These are phyloP conservation scores for Zaprionus ghesquierei DNA, from an alignment of 1,140 invertebrate genomes.

Conservation along the genomic window DNA sequence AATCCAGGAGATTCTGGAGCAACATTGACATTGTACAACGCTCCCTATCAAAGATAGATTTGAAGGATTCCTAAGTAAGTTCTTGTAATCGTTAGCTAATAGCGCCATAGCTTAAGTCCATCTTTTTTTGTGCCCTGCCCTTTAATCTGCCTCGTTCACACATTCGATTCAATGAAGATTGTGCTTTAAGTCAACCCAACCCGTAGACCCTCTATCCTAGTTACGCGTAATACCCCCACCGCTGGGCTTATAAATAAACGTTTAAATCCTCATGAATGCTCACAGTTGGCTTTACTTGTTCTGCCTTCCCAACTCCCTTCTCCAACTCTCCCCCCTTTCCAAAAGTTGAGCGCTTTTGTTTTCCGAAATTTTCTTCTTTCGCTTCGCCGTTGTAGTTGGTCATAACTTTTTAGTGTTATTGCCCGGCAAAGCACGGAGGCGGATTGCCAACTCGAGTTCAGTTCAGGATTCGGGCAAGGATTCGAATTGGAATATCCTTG, in stretches of 20 bases:
- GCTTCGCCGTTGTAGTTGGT: slow-evolving; percentile 32
- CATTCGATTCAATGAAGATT: slow-evolving; percentile 72
- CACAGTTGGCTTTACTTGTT: slow-evolving; percentile 72
- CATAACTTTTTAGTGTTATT: slow-evolving; percentile 81
- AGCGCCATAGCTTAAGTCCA: no score
- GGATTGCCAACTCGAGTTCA: slow-evolving; percentile 29
- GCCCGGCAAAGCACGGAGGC: slow-evolving; percentile 54
- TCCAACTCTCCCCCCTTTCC: neutral
- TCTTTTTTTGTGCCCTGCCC: neutral
- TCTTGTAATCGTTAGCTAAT: slow-evolving; percentile 44
- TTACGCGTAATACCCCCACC: slow-evolving; percentile 7
- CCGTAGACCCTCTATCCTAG: neutral
- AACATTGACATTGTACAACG: no score
- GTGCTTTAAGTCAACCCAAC: slow-evolving; percentile 42
- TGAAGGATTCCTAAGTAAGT: neutral
- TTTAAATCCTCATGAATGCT: slow-evolving; percentile 80
- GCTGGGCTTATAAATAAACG: slow-evolving; percentile 70
- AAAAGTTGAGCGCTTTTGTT: slow-evolving; percentile 68
- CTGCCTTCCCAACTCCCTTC: no score
- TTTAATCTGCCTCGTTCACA: slow-evolving; percentile 1
- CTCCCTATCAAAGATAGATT: no score
- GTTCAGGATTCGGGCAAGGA: neutral
- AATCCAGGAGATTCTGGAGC: no score
- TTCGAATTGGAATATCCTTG: slow-evolving; percentile 40
- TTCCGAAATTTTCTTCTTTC: slow-evolving; percentile 67